Conservation (phyloP, 92 coral and sea anemone species). For the Blastomussa wellsi region DNA sequence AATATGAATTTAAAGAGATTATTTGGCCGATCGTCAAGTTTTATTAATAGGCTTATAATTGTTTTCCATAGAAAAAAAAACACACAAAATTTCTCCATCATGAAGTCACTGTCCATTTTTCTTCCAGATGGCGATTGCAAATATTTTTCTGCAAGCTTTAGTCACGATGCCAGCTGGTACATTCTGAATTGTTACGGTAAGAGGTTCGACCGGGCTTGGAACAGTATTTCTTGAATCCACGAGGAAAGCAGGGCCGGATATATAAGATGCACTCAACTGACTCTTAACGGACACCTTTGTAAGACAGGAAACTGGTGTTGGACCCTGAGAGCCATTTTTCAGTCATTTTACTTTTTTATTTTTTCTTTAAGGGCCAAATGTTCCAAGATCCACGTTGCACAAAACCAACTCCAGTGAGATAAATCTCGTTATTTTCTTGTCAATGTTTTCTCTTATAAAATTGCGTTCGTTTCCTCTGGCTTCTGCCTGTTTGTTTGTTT, state of each 20-base stretch:
- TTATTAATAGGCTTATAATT: not conserved
- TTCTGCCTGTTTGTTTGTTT: not conserved
- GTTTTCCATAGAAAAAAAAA: not conserved
- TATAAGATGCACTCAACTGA: too few species aligned
- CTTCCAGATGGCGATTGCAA: constrained; percentile 71
- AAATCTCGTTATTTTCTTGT: not conserved
- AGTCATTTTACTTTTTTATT: too few species aligned
- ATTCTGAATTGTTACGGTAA: constrained; percentile 72
- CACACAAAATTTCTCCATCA: not conserved
- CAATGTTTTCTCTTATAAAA: too few species aligned
- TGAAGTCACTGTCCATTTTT: not conserved
- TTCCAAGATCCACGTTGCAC: constrained; percentile 39
- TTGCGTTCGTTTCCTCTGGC: not conserved
- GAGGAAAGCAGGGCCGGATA: not conserved
- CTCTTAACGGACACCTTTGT: too few species aligned
- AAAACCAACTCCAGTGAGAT: constrained; percentile 21
- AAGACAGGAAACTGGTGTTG: too few species aligned
- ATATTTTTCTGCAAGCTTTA: constrained; percentile 69
- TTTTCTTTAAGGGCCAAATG: constrained; percentile 22
- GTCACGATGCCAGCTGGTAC: constrained; percentile 78
- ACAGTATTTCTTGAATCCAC: not conserved
- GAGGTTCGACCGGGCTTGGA: not conserved
- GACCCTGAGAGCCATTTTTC: too few species aligned
- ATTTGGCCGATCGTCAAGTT: too few species aligned
- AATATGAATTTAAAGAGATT: too few species aligned